phyloP scores from a whole-genome alignment of 1,140 invertebrate species.

The Venustaconcha ellipsiformis region DNA sequence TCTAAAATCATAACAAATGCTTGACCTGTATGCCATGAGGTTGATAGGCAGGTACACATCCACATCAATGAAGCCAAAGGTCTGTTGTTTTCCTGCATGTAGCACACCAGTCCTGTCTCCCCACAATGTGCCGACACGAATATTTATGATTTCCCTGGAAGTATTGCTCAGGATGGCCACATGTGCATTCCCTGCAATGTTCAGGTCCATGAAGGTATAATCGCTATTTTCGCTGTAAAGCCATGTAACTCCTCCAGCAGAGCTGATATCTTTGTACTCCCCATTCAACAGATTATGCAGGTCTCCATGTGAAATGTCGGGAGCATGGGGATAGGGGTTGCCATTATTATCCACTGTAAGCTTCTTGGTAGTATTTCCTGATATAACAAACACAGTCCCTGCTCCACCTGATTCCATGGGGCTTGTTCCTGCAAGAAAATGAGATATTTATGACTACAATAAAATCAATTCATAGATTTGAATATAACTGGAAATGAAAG shows the following conservation, averaged over 20 bases:
- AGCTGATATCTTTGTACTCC: conserved; percentile 42
- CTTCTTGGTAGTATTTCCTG: conserved; percentile 29
- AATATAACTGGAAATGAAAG: too few relatives aligned
- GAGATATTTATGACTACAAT: background rate
- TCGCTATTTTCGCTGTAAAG: conserved; percentile 37
- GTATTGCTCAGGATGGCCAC: conserved; percentile 57
- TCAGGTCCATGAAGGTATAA: conserved; percentile 49
- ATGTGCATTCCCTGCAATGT: conserved; percentile 51
- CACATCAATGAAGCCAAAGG: conserved; percentile 47
- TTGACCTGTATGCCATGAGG: conserved; percentile 53
- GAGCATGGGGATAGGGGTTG: conserved; percentile 42
- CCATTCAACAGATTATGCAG: conserved; percentile 44
- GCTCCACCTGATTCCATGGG: conserved; percentile 52
- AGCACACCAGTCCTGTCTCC: conserved; percentile 54
- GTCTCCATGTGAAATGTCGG: conserved; percentile 25
- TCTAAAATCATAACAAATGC: background rate
- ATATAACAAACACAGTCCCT: conserved; percentile 45
- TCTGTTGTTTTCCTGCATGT: conserved; percentile 50
- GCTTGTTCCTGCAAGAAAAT: conserved; percentile 38
- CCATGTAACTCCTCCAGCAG: conserved; percentile 54
- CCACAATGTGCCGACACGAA: conserved; percentile 35
- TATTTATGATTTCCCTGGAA: conserved; percentile 28
- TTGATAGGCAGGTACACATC: conserved; percentile 57
- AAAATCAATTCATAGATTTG: too few relatives aligned
- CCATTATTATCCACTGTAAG: conserved; percentile 50